Percentiles rank a stretch among this genome's conserved stretches.
phyloP scores from a whole-genome alignment of 2,888 invertebrate genomes.

The Oligia latruncula region DNA sequence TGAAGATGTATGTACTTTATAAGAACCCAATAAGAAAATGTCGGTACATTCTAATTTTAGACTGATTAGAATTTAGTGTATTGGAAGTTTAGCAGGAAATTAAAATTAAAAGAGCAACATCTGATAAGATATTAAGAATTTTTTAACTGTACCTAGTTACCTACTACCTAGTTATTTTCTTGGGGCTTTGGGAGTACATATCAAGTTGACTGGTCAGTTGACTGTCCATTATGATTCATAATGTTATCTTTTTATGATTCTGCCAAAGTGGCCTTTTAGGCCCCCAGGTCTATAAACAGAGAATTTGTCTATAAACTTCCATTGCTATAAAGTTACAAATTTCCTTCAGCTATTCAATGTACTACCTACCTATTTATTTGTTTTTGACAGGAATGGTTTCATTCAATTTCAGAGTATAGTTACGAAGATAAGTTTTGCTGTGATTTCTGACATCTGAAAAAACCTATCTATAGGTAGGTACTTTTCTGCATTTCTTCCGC shows the following conservation, averaged over 20 bases:
- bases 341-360: not conserved
- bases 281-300: too few relatives aligned
- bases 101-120: constrained; percentile 4
- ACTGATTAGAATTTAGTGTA: constrained; percentile 68
- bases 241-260: too few relatives aligned
- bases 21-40: constrained; percentile 79
- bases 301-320: too few relatives aligned
- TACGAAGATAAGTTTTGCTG: not conserved
- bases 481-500: not conserved
- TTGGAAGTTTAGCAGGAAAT: constrained; percentile 30
- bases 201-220: too few relatives aligned
- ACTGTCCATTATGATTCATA: too few relatives aligned
- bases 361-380: not conserved
- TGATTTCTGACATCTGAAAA: not conserved
- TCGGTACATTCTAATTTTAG: constrained; percentile 67
- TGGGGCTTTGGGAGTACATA: not conserved
- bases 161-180: not conserved
- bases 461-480: too few relatives aligned
- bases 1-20: constrained; percentile 81
- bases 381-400: not conserved
- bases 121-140: not conserved
- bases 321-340: too few relatives aligned
- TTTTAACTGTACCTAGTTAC: not conserved
- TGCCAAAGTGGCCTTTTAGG: too few relatives aligned
- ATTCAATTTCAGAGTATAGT: not conserved